These are phyloP conservation scores for Pemphredon lugubris DNA, from an alignment of 2,888 invertebrate species.

Conservation along the genomic window DNA sequence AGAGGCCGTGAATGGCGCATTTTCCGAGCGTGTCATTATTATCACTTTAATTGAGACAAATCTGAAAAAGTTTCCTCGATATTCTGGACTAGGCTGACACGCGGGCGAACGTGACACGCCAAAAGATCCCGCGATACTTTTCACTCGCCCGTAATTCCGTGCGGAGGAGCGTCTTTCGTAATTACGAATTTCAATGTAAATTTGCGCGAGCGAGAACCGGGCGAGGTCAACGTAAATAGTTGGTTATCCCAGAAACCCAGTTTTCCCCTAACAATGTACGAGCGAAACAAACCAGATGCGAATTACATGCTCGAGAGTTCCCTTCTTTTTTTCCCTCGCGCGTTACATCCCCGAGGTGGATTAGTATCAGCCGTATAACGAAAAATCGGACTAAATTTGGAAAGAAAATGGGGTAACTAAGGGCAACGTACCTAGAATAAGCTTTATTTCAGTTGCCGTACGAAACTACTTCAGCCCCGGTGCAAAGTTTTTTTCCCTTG, in stretches of 20 bases:
- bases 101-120: too few species aligned
- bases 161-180: background rate
- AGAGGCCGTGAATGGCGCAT: background rate
- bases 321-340: too few species aligned
- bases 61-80: background rate
- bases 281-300: slow-evolving; percentile 5
- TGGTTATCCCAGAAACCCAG: background rate
- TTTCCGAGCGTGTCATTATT: too few species aligned
- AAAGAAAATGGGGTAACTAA: slow-evolving; percentile 38
- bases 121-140: too few species aligned
- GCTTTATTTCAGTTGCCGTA: slow-evolving; percentile 36
- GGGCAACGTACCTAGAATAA: slow-evolving; percentile 35
- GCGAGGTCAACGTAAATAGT: background rate
- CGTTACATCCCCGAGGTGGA: slow-evolving; percentile 7
- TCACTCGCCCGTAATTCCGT: background rate
- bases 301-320: too few species aligned
- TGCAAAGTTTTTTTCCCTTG: slow-evolving; percentile 40
- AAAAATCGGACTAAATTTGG: slow-evolving; percentile 44
- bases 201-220: too few species aligned
- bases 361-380: slow-evolving; percentile 31
- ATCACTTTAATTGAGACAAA: too few species aligned
- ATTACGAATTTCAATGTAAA: background rate
- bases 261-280: background rate
- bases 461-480: slow-evolving; percentile 40
- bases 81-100: too few species aligned